These are phyloP conservation scores for Cassiopea xamachana DNA, from an alignment of 30 jellyfish, hydroid and myxozoan species.

Conservation along the genomic window DNA sequence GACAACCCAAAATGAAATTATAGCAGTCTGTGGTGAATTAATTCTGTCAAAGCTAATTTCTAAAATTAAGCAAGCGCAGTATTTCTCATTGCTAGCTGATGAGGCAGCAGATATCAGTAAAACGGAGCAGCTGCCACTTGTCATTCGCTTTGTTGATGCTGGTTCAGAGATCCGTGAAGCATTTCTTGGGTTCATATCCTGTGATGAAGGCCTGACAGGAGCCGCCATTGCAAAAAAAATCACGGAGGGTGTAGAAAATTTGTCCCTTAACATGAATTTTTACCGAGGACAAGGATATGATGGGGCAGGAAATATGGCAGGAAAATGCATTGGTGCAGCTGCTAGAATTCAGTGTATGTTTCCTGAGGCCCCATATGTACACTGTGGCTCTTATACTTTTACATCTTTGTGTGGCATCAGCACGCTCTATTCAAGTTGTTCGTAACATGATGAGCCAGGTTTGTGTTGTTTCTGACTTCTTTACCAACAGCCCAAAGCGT, in stretches of 20 bases:
- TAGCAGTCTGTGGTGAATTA: slow-evolving; percentile 48
- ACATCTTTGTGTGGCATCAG: too few species aligned
- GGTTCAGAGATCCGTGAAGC: too few species aligned
- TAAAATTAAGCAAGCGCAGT: background rate
- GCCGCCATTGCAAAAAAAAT: too few species aligned
- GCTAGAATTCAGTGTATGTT: too few species aligned
- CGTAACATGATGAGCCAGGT: slow-evolving; percentile 71
- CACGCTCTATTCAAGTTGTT: background rate
- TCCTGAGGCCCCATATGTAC: too few species aligned
- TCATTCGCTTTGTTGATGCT: slow-evolving; percentile 5
- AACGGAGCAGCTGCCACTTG: slow-evolving; percentile 63
- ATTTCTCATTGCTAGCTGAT: slow-evolving; percentile 43
- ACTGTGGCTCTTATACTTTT: too few species aligned
- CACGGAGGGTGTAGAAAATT: too few species aligned
- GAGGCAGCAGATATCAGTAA: slow-evolving; percentile 51
- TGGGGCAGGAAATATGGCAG: too few species aligned
- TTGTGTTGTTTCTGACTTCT: slow-evolving; percentile 15
- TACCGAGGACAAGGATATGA: slow-evolving; percentile 71
- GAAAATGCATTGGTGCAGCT: too few species aligned
- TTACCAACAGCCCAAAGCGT: background rate
- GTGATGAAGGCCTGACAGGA: too few species aligned
- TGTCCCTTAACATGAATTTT: slow-evolving; percentile 16
- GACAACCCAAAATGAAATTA: too few species aligned
- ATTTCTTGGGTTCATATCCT: too few species aligned
- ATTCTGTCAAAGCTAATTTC: slow-evolving; percentile 12